These are phyloP conservation scores for Lampris incognitus DNA, from an alignment of 2,113 vertebrate genomes.

Conservation along the genomic window DNA sequence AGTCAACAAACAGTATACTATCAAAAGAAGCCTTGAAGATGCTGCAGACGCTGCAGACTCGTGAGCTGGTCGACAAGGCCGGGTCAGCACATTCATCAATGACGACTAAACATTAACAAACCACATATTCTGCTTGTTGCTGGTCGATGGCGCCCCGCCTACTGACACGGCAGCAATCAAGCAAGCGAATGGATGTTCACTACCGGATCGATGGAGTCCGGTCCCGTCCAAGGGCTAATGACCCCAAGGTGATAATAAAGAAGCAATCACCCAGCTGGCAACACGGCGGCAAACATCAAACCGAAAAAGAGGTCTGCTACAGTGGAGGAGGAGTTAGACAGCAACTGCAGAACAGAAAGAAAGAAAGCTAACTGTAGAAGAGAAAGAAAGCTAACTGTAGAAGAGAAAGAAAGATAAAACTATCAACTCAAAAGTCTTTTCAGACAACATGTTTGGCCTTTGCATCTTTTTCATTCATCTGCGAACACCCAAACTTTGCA, in stretches of 20 bases:
- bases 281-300: not conserved
- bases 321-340: not conserved
- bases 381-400: slow-evolving; percentile 2
- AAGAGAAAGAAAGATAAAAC: not conserved
- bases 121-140: slow-evolving; percentile 9
- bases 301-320: not conserved
- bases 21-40: too few relatives aligned
- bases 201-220: slow-evolving; percentile 23
- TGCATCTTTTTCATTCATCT: not conserved
- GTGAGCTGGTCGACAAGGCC: not conserved
- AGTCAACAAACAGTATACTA: too few relatives aligned
- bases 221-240: slow-evolving; percentile 14
- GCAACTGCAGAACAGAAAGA: not conserved
- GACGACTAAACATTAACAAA: slow-evolving; percentile 3
- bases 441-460: not conserved
- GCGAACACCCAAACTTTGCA: not conserved
- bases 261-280: slow-evolving; percentile 11
- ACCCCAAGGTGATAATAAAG: slow-evolving; percentile 1
- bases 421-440: not conserved
- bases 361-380: not conserved
- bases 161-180: slow-evolving; percentile 31
- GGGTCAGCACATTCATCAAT: slow-evolving; percentile 11
- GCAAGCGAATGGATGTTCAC: slow-evolving; percentile 26
- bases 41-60: not conserved
- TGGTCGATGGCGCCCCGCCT: not conserved